These are phyloP conservation scores for Zoanthus sociatus DNA, from an alignment of 92 coral and sea anemone species.

Conservation along the genomic window DNA sequence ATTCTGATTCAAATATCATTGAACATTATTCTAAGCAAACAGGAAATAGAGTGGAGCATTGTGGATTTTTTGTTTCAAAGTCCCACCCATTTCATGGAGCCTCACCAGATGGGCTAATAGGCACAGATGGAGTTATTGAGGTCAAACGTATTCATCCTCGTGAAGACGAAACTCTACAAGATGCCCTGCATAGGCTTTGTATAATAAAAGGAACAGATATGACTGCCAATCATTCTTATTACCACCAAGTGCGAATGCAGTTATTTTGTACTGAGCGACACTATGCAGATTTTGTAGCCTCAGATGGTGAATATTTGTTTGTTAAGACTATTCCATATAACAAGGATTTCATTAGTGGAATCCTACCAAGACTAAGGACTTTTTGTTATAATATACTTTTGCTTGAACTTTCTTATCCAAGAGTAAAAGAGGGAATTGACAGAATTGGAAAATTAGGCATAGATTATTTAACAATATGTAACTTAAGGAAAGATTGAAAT, in stretches of 20 bases:
- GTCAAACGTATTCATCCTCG: no score
- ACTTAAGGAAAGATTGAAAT: slow-evolving; percentile 34
- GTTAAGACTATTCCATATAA: slow-evolving; percentile 43
- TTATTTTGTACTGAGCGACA: slow-evolving; percentile 66
- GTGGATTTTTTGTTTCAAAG: slow-evolving; percentile 73
- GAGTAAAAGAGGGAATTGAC: not conserved
- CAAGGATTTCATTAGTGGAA: slow-evolving; percentile 47
- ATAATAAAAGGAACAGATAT: slow-evolving; percentile 51
- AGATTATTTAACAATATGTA: not conserved
- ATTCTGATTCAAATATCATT: slow-evolving; percentile 59
- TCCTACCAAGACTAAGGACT: slow-evolving; percentile 53
- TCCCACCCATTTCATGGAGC: slow-evolving; percentile 68
- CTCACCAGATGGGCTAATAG: slow-evolving; percentile 70
- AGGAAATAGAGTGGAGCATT: slow-evolving; percentile 55
- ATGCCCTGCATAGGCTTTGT: slow-evolving; percentile 41
- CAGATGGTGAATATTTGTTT: slow-evolving; percentile 58
- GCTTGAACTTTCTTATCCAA: slow-evolving; percentile 55
- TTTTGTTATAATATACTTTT: slow-evolving; percentile 57
- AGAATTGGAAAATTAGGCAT: not conserved
- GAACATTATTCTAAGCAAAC: slow-evolving; percentile 50
- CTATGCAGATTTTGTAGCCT: slow-evolving; percentile 69
- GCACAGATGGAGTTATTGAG: slow-evolving; percentile 48
- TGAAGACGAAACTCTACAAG: no score
- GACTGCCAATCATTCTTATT: slow-evolving; percentile 61
- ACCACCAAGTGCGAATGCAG: slow-evolving; percentile 66